phyloP scores from a whole-genome alignment of 1,140 invertebrate genomes.

The Drosophila mauritiana region DNA sequence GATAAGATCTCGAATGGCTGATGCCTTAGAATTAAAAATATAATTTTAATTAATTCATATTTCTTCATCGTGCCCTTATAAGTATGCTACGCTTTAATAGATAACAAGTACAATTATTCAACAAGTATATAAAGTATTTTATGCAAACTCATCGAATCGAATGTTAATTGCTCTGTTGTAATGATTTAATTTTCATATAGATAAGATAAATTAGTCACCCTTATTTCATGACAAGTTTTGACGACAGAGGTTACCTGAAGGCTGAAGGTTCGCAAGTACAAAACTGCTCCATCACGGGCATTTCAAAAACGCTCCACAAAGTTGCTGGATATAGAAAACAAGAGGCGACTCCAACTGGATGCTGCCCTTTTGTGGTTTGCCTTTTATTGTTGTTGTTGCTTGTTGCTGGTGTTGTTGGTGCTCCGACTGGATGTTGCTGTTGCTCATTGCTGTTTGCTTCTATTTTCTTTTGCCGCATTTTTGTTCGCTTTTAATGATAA shows the following conservation, averaged over 20 bases:
- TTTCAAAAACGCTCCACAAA: conserved; percentile 4
- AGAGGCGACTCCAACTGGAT: conserved; percentile 62
- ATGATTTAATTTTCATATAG: too few relatives aligned
- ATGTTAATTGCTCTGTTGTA: conserved; percentile 1
- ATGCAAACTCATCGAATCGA: background rate
- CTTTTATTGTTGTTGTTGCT: conserved; percentile 62
- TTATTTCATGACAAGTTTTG: conserved; percentile 4
- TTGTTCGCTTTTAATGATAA: conserved; percentile 78
- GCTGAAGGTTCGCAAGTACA: background rate
- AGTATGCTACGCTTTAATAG: conserved; percentile 12
- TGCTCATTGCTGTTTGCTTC: conserved; percentile 49
- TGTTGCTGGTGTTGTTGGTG: conserved; percentile 51
- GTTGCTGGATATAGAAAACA: conserved; percentile 34
- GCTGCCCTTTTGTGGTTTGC: conserved; percentile 74
- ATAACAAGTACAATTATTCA: too few relatives aligned
- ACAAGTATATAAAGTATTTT: background rate
- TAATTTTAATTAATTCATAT: too few relatives aligned
- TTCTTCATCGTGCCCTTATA: background rate
- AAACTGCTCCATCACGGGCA: conserved; percentile 2
- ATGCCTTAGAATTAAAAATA: background rate
- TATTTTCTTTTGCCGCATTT: conserved; percentile 77
- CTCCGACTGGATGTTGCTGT: conserved; percentile 11
- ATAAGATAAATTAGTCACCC: too few relatives aligned
- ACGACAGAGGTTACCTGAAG: background rate
- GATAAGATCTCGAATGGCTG: background rate